These are phyloP conservation scores for Lumbricus terrestris DNA, from an alignment of 2,888 invertebrate genomes.

Conservation along the genomic window DNA sequence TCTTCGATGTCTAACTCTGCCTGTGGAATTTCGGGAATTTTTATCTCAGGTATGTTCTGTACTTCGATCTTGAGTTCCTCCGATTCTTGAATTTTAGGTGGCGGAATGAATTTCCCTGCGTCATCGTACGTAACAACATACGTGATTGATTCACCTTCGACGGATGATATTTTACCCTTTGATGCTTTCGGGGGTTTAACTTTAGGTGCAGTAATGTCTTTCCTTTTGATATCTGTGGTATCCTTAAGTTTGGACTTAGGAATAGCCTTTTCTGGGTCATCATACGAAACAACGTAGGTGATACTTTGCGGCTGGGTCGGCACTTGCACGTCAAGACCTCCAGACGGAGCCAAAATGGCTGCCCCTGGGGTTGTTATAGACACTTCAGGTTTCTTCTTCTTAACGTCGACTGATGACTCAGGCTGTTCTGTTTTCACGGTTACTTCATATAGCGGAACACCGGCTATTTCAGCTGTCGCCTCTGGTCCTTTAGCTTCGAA, in stretches of 20 bases:
- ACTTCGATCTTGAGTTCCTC: neutral
- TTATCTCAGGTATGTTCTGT: neutral
- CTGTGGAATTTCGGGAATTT: neutral
- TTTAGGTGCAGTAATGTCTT: neutral
- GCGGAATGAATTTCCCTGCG: neutral
- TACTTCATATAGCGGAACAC: neutral
- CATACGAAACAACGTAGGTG: neutral
- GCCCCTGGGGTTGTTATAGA: neutral
- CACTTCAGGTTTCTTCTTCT: neutral
- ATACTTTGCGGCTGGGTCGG: neutral
- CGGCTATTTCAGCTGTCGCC: neutral
- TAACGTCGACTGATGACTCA: neutral
- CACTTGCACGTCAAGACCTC: neutral
- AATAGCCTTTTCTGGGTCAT: neutral
- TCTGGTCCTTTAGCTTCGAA: neutral
- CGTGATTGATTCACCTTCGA: neutral
- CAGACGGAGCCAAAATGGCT: neutral
- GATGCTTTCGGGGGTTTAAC: neutral
- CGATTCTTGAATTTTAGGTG: neutral
- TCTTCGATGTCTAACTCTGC: neutral
- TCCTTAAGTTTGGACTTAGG: neutral
- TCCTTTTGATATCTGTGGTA: neutral
- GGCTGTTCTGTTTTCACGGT: neutral
- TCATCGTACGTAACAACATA: conserved; percentile 11
- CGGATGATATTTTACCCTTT: neutral